These are phyloP conservation scores for Drosophila cognata DNA, from an alignment of 2,888 invertebrate species.

Conservation along the genomic window DNA sequence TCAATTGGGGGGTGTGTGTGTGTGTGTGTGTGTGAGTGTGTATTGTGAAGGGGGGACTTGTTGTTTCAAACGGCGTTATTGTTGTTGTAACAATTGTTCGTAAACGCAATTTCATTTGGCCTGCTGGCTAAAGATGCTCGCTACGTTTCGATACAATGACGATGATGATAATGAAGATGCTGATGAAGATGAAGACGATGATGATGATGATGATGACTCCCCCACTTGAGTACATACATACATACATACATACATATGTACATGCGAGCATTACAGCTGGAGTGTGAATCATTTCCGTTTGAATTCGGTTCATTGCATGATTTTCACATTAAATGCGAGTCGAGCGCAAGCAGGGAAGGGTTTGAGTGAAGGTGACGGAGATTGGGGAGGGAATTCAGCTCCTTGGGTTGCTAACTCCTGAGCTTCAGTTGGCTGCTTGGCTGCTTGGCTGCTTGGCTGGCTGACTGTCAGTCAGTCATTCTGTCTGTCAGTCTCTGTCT, in stretches of 20 bases:
- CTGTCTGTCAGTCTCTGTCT: conserved; percentile 11
- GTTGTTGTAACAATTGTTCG: conserved; percentile 65
- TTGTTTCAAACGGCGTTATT: conserved; percentile 63
- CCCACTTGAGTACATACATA: conserved; percentile 30
- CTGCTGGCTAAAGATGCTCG: conserved; percentile 37
- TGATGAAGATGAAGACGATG: conserved; percentile 8
- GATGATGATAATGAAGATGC: conserved; percentile 12
- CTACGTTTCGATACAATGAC: conserved; percentile 16
- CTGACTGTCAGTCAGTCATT: neutral
- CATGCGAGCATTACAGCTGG: conserved; percentile 52
- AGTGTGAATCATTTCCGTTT: conserved; percentile 81
- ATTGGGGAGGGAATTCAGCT: conserved; percentile 10
- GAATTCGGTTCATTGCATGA: conserved; percentile 81
- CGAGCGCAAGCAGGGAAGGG: conserved; percentile 1
- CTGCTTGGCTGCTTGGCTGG: neutral
- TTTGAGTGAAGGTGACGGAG: conserved; percentile 4
- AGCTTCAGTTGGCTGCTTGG: conserved; percentile 51
- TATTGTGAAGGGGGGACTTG: conserved; percentile 28
- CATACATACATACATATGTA: neutral
- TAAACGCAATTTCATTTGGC: conserved; percentile 68
- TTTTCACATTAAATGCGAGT: conserved; percentile 73
- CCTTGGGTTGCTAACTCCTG: conserved; percentile 38
- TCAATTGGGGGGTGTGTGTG: neutral
- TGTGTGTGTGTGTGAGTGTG: neutral
- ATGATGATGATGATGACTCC: conserved; percentile 26